phyloP scores from a whole-genome alignment of 2,797 vertebrate genomes.

The Diglossa cyanea region DNA sequence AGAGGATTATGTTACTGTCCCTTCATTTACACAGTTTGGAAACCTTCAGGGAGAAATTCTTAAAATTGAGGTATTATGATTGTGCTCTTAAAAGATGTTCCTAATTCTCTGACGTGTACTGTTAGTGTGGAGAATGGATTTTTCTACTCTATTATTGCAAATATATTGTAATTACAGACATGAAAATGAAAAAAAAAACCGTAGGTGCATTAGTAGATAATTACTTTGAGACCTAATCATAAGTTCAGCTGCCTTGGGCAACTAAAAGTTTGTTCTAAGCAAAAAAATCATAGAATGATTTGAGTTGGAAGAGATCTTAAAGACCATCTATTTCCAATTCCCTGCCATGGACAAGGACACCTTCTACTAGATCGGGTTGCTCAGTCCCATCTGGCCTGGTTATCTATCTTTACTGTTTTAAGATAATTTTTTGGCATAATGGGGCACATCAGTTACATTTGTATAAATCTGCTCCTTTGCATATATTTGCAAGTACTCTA shows the following conservation, averaged over 20 bases:
- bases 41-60: constrained; percentile 1
- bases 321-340: neutral
- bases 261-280: neutral
- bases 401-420: neutral
- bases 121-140: neutral
- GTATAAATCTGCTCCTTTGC: neutral
- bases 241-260: neutral
- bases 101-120: neutral
- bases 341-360: neutral
- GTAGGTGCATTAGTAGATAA: neutral
- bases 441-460: neutral
- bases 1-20: constrained; percentile 8
- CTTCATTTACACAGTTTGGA: constrained; percentile 19
- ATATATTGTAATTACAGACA: neutral
- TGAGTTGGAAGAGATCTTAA: neutral
- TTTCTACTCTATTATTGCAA: neutral
- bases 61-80: neutral
- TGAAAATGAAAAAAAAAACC: neutral
- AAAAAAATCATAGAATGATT: neutral
- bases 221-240: neutral
- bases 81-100: neutral
- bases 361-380: neutral
- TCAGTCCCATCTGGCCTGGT: neutral
- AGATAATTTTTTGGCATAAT: neutral
- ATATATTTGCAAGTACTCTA: neutral